Conservation (phyloP, 2,888 invertebrate genomes). For the Plebejus argus region DNA sequence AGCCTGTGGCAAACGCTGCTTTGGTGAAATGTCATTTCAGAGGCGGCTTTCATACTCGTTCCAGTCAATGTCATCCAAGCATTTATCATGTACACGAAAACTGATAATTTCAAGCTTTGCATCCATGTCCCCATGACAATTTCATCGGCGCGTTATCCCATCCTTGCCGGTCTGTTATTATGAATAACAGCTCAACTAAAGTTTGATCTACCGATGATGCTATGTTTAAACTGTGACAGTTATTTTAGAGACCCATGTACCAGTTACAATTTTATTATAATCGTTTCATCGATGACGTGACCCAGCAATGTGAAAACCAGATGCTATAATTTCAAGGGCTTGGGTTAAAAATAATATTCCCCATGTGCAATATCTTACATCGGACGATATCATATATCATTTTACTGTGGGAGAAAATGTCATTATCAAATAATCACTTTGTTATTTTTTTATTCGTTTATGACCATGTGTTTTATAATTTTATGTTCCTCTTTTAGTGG, state of each 20-base stretch:
- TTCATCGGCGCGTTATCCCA: too few species aligned
- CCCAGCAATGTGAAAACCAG: constrained; percentile 45
- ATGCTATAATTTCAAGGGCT: constrained; percentile 48
- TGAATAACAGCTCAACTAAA: too few species aligned
- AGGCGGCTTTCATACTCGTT: too few species aligned
- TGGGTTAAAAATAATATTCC: constrained; percentile 35
- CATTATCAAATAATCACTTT: neutral
- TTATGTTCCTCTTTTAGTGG: neutral
- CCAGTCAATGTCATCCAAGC: too few species aligned
- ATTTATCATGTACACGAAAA: too few species aligned
- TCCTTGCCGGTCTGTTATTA: too few species aligned
- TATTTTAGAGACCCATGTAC: neutral
- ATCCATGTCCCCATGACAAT: neutral
- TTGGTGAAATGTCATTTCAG: too few species aligned
- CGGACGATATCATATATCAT: constrained; percentile 9
- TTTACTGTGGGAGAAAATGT: constrained; percentile 1
- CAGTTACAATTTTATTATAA: neutral
- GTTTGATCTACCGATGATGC: too few species aligned
- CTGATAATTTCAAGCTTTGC: neutral
- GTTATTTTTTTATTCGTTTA: neutral
- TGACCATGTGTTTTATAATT: neutral
- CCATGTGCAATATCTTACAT: constrained; percentile 18
- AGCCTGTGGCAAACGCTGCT: too few species aligned
- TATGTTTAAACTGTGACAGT: neutral
- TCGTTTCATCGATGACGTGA: constrained; percentile 33